phyloP scores from a whole-genome alignment of 2,797 vertebrate species.

The Schizopygopsis malacanthus region DNA sequence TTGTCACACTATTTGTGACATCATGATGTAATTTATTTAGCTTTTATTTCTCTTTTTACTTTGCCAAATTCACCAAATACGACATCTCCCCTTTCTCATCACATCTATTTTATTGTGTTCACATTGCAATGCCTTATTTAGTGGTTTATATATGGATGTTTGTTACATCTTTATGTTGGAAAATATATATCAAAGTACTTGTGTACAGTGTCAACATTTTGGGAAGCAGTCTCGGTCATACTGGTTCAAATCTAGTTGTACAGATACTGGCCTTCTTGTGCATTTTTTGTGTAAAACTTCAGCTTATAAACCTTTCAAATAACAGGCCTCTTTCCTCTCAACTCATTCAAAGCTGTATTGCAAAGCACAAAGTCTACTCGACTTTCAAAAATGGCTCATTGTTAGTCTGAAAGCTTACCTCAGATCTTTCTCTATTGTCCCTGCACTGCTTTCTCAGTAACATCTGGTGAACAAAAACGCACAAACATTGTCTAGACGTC shows the following conservation, averaged over 20 bases:
- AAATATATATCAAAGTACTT: slow-evolving; percentile 65
- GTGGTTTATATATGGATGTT: slow-evolving; percentile 70
- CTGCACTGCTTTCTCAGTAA: not conserved
- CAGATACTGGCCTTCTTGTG: slow-evolving; percentile 57
- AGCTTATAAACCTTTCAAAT: not conserved
- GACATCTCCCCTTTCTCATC: slow-evolving; percentile 62
- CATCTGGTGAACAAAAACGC: slow-evolving; percentile 12
- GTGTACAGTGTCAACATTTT: slow-evolving; percentile 63
- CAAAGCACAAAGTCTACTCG: slow-evolving; percentile 46
- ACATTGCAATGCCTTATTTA: slow-evolving; percentile 81
- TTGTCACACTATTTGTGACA: slow-evolving; percentile 81
- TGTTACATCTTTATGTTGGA: slow-evolving; percentile 72
- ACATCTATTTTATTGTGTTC: slow-evolving; percentile 69
- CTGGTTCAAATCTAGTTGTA: slow-evolving; percentile 55
- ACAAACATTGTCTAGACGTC: not conserved
- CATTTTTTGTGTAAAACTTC: not conserved
- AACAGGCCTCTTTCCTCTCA: not conserved
- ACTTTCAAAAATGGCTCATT: slow-evolving; percentile 14
- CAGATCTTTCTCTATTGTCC: not conserved
- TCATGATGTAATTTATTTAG: slow-evolving; percentile 73
- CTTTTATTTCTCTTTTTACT: slow-evolving; percentile 67
- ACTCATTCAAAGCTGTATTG: slow-evolving; percentile 23
- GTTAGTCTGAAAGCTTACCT: slow-evolving; percentile 4
- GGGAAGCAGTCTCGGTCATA: slow-evolving; percentile 49
- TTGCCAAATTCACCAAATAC: slow-evolving; percentile 83